Evolutionary conservation across 2,797 vertebrate genomes (phyloP).

Genomic region (Anguilla megastoma): DNA sequence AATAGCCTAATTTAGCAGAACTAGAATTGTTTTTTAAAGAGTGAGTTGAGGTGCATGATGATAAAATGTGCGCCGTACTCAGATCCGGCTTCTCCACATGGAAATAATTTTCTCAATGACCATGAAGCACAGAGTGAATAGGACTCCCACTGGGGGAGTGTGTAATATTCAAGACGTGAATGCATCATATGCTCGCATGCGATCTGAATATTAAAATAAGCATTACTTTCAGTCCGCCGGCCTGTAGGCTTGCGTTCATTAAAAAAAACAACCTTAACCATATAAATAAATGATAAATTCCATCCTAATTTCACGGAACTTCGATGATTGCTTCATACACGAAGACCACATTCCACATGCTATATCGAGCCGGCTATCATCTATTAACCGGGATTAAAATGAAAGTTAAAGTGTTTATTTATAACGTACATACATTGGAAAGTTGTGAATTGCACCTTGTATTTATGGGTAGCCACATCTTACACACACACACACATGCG

Average conservation of each 20-base stretch:
- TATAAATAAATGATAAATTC: not conserved
- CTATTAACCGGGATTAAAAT: not conserved
- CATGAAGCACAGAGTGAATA: not conserved
- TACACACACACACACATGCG: not conserved
- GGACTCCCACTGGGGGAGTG: not conserved
- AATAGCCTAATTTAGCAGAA: not conserved
- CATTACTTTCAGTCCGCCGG: not conserved
- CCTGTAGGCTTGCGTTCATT: slow-evolving; percentile 1
- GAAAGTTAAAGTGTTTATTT: not conserved
- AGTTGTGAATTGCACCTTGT: not conserved
- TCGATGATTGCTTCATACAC: not conserved
- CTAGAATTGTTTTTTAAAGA: not conserved
- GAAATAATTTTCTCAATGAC: slow-evolving; percentile 17
- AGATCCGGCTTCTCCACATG: not conserved
- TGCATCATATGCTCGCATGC: not conserved
- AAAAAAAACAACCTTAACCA: not conserved
- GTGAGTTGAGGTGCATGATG: not conserved
- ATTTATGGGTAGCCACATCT: not conserved
- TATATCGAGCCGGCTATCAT: not conserved
- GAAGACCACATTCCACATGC: not conserved
- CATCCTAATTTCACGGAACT: not conserved
- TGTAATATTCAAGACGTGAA: not conserved
- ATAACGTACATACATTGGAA: not conserved
- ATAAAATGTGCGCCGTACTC: not conserved
- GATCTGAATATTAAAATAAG: not conserved